phyloP scores from a whole-genome alignment of 92 coral and sea anemone species.

The Bergia puertoricense region DNA sequence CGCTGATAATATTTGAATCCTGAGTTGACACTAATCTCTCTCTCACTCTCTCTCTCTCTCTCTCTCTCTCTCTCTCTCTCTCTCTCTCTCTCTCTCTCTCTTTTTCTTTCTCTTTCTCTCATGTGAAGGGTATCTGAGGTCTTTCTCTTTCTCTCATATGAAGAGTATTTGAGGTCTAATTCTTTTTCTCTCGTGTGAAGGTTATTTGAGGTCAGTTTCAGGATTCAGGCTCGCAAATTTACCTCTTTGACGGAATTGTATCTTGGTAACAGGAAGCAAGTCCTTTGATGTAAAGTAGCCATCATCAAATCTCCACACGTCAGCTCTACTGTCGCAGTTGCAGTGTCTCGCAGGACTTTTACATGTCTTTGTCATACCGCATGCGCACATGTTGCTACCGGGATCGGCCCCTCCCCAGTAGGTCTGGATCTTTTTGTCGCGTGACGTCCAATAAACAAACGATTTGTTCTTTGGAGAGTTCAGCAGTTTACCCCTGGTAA shows the following conservation, averaged over 20 bases:
- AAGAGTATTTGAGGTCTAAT: too few relatives aligned
- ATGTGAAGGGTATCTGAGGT: too few relatives aligned
- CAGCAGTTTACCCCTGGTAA: slow-evolving; percentile 56
- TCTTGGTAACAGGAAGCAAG: slow-evolving; percentile 71
- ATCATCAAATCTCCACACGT: slow-evolving; percentile 78
- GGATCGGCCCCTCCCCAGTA: slow-evolving; percentile 94
- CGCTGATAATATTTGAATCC: too few relatives aligned
- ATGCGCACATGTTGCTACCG: slow-evolving; percentile 77
- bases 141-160: too few relatives aligned
- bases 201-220: too few relatives aligned
- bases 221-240: neutral
- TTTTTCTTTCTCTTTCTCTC: neutral
- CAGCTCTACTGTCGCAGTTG: slow-evolving; percentile 81
- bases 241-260: slow-evolving; percentile 66
- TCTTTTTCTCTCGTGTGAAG: too few relatives aligned
- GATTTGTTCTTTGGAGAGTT: slow-evolving; percentile 65
- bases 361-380: slow-evolving; percentile 67
- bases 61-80: too few relatives aligned
- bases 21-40: too few relatives aligned
- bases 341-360: slow-evolving; percentile 58
- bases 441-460: slow-evolving; percentile 75
- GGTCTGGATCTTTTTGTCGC: slow-evolving; percentile 46
- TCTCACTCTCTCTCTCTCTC: too few relatives aligned
- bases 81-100: neutral
- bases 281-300: slow-evolving; percentile 77